Base-by-base conservation (phyloP, 2,113 vertebrate species). In the Globicephala melas region DNA sequence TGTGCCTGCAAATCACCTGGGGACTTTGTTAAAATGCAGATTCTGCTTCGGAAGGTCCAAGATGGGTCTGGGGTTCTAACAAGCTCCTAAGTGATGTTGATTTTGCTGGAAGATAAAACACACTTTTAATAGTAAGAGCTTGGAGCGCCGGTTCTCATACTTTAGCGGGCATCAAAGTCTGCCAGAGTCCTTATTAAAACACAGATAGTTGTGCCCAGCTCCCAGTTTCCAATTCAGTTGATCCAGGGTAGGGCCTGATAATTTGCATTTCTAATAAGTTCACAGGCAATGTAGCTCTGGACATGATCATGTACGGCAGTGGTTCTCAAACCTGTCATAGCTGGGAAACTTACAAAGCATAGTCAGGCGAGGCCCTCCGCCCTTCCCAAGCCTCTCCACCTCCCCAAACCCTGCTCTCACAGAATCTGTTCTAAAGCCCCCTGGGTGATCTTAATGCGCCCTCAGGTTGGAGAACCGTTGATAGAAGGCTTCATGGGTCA, bases 361-460 rank as follows among this genome's bases (percentile, higher is more conserved):
- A 12, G 62, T 62, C 5, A 18, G 23, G 14, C 12, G 6, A 7
- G 55, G 8, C 12, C 36, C 60, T 8, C 12, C 10, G 2, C 50
- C 2, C 7, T 38, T 50, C 11, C 10, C 6, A 1, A 21, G 15
- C 8, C 26, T 44, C 0, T 21, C 8, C 8, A 5, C 9, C 13
- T 44, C 33, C 21, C 3, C 4, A 31, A 1, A 47, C 13, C 21
- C 3, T 1, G 3, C 1, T 55, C 13, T 89, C 36, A 36, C 28
- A 41, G 82, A 84, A 60, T 84, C 21, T 26, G 68, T 63, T 26
- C n/a, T 47, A 53, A 70, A 74, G 38, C 1, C 20, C 10, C 38
- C 13, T 38, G 26, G 20, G 31, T 38, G 21, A 55, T 67, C 12
- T n/a, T 55, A 28, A 9, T 0, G 1, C 20, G 1, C 5, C 28